phyloP scores from a whole-genome alignment of 2,797 vertebrate genomes.

The Enteromius afrohamiltoni region DNA sequence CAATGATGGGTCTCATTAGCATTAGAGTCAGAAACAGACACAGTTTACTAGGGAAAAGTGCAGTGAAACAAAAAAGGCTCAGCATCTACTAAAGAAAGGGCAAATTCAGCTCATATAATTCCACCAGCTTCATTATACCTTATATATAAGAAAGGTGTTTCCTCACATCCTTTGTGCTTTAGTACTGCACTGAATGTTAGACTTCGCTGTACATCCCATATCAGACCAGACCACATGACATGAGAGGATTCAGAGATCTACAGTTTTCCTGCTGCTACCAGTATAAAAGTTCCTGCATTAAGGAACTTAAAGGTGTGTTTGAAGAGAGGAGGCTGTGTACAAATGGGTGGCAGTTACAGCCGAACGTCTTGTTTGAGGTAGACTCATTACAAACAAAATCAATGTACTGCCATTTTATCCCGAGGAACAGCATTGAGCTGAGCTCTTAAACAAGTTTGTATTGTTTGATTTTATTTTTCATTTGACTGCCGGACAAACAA shows the following conservation, averaged over 20 bases:
- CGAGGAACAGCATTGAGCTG: neutral
- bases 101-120: constrained; percentile 12
- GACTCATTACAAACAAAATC: constrained; percentile 31
- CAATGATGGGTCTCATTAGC: neutral
- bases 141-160: neutral
- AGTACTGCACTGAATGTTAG: constrained; percentile 1
- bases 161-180: neutral
- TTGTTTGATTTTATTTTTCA: neutral
- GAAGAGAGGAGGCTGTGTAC: constrained; percentile 12
- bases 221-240: constrained; percentile 6
- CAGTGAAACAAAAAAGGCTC: neutral
- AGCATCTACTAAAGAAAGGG: constrained; percentile 16
- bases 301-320: constrained; percentile 23
- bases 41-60: neutral
- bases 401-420: neutral
- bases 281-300: constrained; percentile 20
- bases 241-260: neutral
- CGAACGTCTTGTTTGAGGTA: constrained; percentile 38
- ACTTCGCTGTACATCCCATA: neutral
- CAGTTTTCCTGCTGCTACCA: neutral
- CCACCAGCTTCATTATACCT: neutral
- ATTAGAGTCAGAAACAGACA: neutral
- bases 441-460: neutral
- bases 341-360: constrained; percentile 29
- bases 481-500: neutral